Base-by-base conservation (phyloP, 2,888 invertebrate species). In the Yponomeuta sedellus region DNA sequence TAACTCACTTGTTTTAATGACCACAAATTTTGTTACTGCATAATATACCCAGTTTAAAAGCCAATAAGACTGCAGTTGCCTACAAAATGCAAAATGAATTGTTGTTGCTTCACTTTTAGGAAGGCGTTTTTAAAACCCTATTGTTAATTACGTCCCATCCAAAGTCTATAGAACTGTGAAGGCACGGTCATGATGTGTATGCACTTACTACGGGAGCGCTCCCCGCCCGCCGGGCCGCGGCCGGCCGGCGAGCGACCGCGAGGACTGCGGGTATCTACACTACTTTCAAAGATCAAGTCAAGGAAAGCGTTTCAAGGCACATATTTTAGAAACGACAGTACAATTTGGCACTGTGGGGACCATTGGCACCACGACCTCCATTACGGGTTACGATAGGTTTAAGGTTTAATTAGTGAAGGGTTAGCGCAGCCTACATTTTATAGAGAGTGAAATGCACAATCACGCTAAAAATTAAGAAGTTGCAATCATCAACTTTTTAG, bases 121-220 rank as follows among this genome's bases (percentile, higher is more conserved):
- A 80, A 83, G 84, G 84, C 82, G 82, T 80, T 82, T 85, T 81
- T 82, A 79, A 82, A 86, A 87, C 82, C 83, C 87, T 89, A 90
- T 89, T 88, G 90, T 86, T 87, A 89, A 88, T 91, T 91, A 90
- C 90, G 90, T 91, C 90, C 90, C 90, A 85, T 84, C 86, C 88
- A 84, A 85, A 90, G 90, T 91, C 90, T 91, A 88, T 88, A 89
- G 88, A 89, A 88, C 85, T 85, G 90, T 88, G 85, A 91, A 90
- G 91, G 91, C 91, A 91, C 90, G 90, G 88, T 90, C 79, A 88
- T 90, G 90, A 91, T 91, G 90, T 89, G 90, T 89, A 86, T 88
- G 90, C 90, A 88, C 88, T 88, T 87, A 88, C 80, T 85, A 34
- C 34, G 34, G 86, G 85, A 84, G 83, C 85, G 79, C 83, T 83